Evolutionary conservation across 2,797 vertebrate genomes (phyloP), one percentile per base, ranked within the genome.

Genomic region (Australoheros facetus): DNA sequence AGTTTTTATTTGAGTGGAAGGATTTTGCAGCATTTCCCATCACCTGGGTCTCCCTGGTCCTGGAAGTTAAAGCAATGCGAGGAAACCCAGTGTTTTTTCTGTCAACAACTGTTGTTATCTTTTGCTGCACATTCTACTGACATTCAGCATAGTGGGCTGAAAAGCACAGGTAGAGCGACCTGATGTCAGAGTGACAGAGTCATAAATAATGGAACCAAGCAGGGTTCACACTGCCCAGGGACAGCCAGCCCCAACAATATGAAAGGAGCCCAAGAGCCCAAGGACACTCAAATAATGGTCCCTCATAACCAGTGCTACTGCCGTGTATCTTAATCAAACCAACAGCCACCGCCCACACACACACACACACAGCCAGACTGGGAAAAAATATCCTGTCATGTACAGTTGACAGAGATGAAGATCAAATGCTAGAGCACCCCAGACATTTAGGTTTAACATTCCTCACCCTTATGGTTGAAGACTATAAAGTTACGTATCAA

Each of bases 221-320:
- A 70, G 85, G 71, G 79, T 87, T 89, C 88, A 87, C 84, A 82
- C 28, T 4, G 72, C 87, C 81, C 86, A 89, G 88, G 90, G 92
- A 90, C 86, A 85, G 81, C 72, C 82, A 87, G 85, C 80, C 75
- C 87, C 85, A 87, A 77, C 87, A 90, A 81, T 92, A 94, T 92
- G 87, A 90, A 82, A 91, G 81, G 58, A 84, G 82, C 78, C 77
- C 71, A 70, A 59, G 64, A 89, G 83, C 90, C 87, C 93, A 94
- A 94, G 94, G 94, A 94, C 93, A 92, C 89, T 88, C 91, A 89
- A 88, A 89, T 89, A 90, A 94, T 91, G 83, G 89, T 75, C 75
- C 54, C 73, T 78, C 53, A n/a, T 91, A 93, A 89, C 90, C 85
- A 87, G 82, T 77, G 84, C 81, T 80, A 30, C 89, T 80, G 87